Percentiles rank a stretch among this genome's conserved stretches.
Evolutionary conservation across 1,140 invertebrate genomes (phyloP).

Genomic region (Tribolium castaneum): DNA sequence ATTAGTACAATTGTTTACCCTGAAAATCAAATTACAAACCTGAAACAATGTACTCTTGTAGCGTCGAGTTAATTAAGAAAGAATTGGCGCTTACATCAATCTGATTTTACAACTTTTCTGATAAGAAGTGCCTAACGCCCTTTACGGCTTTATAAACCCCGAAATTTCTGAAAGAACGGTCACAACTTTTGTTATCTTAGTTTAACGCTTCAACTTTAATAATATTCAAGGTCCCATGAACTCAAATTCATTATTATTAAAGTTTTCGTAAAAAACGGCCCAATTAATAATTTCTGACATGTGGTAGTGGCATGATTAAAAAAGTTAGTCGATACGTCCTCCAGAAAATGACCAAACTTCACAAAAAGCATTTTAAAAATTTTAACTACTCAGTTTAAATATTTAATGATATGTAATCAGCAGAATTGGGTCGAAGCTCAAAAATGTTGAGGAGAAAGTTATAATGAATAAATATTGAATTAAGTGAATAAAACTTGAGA

Average conservation of each 20-base stretch:
- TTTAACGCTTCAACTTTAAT: neutral
- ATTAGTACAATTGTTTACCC: neutral
- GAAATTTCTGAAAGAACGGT: neutral
- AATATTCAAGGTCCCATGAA: too few relatives aligned
- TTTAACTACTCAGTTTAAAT: neutral
- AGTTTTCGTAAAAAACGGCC: neutral
- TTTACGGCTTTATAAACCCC: neutral
- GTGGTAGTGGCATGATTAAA: neutral
- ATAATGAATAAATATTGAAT: neutral
- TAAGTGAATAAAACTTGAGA: neutral
- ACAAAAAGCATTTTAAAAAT: neutral
- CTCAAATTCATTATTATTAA: neutral
- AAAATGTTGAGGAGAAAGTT: neutral
- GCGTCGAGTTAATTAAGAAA: too few relatives aligned
- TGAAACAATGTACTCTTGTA: neutral
- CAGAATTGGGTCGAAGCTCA: too few relatives aligned
- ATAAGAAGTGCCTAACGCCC: neutral
- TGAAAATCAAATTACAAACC: neutral
- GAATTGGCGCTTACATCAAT: too few relatives aligned
- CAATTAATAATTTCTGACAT: neutral
- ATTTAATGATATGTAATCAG: too few relatives aligned
- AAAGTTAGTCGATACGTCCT: neutral
- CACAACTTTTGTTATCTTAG: neutral
- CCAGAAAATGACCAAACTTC: neutral
- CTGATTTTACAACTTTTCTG: too few relatives aligned